Evolutionary conservation across 2,888 invertebrate genomes (phyloP), one percentile per base, ranked within the genome.

Genomic region (Unio delphinus): DNA sequence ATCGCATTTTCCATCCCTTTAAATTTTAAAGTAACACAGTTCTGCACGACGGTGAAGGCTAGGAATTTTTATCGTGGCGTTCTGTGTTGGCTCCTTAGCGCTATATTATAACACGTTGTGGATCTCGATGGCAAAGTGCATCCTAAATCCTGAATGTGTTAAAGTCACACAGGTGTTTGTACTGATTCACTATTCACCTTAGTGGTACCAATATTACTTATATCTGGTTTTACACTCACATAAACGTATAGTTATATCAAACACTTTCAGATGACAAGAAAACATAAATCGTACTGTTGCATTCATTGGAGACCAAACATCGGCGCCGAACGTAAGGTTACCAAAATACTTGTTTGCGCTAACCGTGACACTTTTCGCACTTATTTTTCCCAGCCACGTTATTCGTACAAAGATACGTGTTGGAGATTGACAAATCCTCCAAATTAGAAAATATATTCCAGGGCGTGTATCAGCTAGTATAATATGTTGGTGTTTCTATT

Each of bases 401-500:
- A 80, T 81, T 26, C 67, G 79, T 55, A 63, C 79, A 5, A 64
- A 73, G 30, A 62, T 75, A 4, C 69, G 30, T 76, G 28, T 63
- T 64, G 15, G 68, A 62, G 17, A 62, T 68, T 58, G 56, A 65
- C 1, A 70, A 61, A 5, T 65, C 68, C 3, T 67, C 74, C 20
- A 55, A 20, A 4, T 34, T 67, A n/a, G 76, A 76, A 15, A 68
- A 63, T 17, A 58, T 68, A 0, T 64, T 79, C 20, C 75, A 78
- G 60, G 69, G 78, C 18, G 55, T 82, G 3, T 78, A 82, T 62
- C 78, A 80, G 60, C 75, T 81, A 23, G 71, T 84, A 15, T 85
- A 82, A 69, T 83, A 83, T 64, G 54, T 81, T 60, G 82, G 83
- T 26, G 78, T 82, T 56, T 76, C 83, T 8, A 79, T 83, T 23